Base-by-base conservation (phyloP, 1,140 invertebrate species). In the Luehdorfia chinensis region DNA sequence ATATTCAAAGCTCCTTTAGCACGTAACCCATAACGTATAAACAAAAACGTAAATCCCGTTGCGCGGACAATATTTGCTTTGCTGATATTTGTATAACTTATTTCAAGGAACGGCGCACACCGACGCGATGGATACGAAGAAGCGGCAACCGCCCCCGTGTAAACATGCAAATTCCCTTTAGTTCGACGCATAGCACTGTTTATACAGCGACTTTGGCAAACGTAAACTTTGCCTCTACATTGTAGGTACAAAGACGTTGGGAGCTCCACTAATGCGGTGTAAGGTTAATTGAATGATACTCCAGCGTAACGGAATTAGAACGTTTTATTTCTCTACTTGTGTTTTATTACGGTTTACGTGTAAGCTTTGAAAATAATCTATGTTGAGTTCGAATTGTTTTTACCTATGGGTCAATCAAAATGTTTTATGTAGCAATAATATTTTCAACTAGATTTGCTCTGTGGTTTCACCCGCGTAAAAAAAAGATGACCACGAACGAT, bases 111-210 rank as follows among this genome's bases (percentile, higher is more conserved):
- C 47, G 39, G 23, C 18, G 18, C 15, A 37, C 34, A 37, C 18
- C 18, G 30, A 16, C 43, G 47, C n/a, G n/a, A n/a, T n/a, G 43
- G 28, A 21, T 12, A 21, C 21, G 31, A 49, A 33, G 39, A 33
- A 30, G 19, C 51, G 50, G 55, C 66, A 52, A 51, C 56, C 34
- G 56, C 54, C 47, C 50, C 34, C 46, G 44, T 44, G 55, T 67
- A 63, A 74, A 74, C 66, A 72, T 64, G 67, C 55, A 68, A 72
- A 78, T 69, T 74, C 64, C 47, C 69, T 62, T 59, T 55, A 75
- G 68, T 68, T 64, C 47, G 33, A 44, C 59, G 59, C 67, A 66
- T 66, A 49, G 25, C 27, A 46, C 49, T 75, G 69, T 75, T 77
- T 75, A 60, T 52, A 49, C 44, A 62, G 30, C 37, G 59, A 64